A percentile compares a stretch with the other conserved stretches of the same genome.
These are phyloP conservation scores for Stichopus horrens DNA, from an alignment of 53 echinoderm and acorn worm genomes.

Conservation along the genomic window DNA sequence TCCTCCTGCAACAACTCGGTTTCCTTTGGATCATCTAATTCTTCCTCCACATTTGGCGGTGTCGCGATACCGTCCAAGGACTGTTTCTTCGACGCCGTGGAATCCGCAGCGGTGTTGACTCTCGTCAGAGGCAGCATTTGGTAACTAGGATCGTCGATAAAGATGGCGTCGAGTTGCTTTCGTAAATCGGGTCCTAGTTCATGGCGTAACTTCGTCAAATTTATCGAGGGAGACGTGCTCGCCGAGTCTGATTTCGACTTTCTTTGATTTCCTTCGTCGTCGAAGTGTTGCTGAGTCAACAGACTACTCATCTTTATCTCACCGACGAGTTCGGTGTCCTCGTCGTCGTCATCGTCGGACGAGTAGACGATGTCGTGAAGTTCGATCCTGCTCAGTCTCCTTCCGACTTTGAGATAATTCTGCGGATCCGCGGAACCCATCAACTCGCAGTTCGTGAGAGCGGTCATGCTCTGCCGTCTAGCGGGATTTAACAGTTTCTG, in stretches of 20 bases:
- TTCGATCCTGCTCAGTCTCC: conserved; percentile 8
- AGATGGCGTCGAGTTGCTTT: conserved; percentile 64
- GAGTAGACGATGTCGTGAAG: neutral
- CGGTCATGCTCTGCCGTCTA: conserved; percentile 52
- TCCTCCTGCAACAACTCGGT: neutral
- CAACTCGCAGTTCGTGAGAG: conserved; percentile 64
- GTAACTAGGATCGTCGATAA: conserved; percentile 56
- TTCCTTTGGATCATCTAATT: neutral
- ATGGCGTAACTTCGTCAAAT: conserved; percentile 65
- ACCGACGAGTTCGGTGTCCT: conserved; percentile 38
- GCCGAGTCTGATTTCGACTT: neutral
- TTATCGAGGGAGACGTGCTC: conserved; percentile 59
- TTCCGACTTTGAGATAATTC: conserved; percentile 55
- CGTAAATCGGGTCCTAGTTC: conserved; percentile 72
- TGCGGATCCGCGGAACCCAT: conserved; percentile 62
- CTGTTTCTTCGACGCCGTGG: neutral
- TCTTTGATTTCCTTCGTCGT: neutral
- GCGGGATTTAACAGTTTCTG: conserved; percentile 64
- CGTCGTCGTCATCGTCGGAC: conserved; percentile 44
- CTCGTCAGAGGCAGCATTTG: conserved; percentile 3
- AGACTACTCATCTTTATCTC: conserved; percentile 48
- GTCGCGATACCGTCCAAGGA: neutral
- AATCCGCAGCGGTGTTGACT: neutral
- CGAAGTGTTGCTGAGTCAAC: conserved; percentile 36
- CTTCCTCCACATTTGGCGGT: neutral